phyloP scores from a whole-genome alignment of 2,113 vertebrate genomes.

The Dicaeum eximium region DNA sequence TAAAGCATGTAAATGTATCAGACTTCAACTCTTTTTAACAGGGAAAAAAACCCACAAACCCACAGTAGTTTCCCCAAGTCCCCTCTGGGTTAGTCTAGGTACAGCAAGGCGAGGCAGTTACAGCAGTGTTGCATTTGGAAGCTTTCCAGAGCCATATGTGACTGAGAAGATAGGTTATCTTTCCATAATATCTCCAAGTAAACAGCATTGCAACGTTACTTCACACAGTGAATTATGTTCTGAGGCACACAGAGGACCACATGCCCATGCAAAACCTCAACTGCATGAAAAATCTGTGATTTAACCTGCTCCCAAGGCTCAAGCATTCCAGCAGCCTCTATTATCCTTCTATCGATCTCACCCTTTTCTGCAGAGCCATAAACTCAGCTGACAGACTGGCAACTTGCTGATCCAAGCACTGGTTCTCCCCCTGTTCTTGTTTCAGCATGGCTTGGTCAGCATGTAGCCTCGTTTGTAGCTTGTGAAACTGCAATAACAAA shows the following conservation, averaged over 20 bases:
- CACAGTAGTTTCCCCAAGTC: neutral
- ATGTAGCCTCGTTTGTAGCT: slow-evolving; percentile 5
- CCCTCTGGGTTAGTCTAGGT: neutral
- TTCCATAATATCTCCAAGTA: neutral
- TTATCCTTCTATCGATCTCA: neutral
- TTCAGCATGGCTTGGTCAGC: neutral
- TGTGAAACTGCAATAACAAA: slow-evolving; percentile 16
- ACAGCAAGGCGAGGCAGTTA: neutral
- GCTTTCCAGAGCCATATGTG: neutral
- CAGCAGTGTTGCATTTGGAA: neutral
- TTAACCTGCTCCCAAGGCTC: neutral
- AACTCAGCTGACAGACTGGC: neutral
- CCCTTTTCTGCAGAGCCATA: neutral
- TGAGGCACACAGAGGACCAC: neutral
- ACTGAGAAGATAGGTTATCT: neutral
- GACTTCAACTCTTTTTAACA: neutral
- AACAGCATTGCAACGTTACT: neutral
- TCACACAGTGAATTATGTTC: neutral
- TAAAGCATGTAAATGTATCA: neutral
- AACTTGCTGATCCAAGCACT: neutral
- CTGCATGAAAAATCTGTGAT: neutral
- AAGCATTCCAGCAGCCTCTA: neutral
- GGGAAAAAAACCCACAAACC: neutral
- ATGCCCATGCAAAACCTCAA: neutral
- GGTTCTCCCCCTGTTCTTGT: slow-evolving; percentile 5